Base-by-base conservation (phyloP, 2,888 invertebrate species). In the Nysson spinosus region DNA sequence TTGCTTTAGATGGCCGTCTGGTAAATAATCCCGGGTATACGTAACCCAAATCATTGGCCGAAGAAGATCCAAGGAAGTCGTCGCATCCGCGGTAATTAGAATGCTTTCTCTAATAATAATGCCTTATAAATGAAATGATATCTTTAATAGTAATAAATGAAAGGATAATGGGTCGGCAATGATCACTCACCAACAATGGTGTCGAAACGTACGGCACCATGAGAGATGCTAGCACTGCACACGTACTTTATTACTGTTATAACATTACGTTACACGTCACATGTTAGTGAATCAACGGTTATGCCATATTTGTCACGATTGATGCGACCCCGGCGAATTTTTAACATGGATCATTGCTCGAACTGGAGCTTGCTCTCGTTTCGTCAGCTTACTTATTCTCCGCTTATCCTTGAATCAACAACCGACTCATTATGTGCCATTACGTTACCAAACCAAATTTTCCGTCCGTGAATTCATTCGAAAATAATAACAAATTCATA, bases 241-340 rank as follows among this genome's bases (percentile, higher is more conserved):
- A 49, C 63, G 57, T 57, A 52, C 57, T 58, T 69, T 52, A 61
- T 57, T 66, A 56, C 68, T 50, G 66, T 66, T 69, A 61, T 42
- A 56, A 68, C 49, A 49, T 61, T 66, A 61, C 24, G 42, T 50
- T 67, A 50, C 50, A 56, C 43, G 52, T 52, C 66, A 52, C 52
- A 57, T 12, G 56, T 40, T 50, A 19, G 35, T 57, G 56, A 61
- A 39, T 66, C 66, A 57, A 61, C 49, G 26, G 49, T 47, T 55
- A 51, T 37, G 44, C 20, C n/a, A 28, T 34, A 34, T 12, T 14
- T 17, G 44, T 44, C 44, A 14, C 19, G 20, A 34, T 50, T 34
- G n/a, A 14, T 16, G 2, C 5, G 11, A 9, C 16, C 30, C 28
- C n/a, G 4, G 17, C 9, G 34, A 19, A n/a, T 22, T 22, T n/a